These are phyloP conservation scores for Tortricodes alternella DNA, from an alignment of 2,888 invertebrate species.

Conservation along the genomic window DNA sequence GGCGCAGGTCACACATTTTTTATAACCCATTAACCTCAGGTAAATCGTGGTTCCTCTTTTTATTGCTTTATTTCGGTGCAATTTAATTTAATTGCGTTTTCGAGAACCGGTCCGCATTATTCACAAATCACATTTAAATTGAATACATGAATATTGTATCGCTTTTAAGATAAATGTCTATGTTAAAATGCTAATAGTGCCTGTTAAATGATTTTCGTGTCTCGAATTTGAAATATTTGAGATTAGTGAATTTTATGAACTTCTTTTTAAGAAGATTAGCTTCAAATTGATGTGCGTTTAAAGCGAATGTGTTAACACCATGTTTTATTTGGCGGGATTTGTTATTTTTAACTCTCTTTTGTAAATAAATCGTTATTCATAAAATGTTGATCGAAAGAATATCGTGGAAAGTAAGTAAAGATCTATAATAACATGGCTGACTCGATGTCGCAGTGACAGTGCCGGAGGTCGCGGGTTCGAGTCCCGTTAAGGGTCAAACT, in stretches of 20 bases:
- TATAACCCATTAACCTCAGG: slow-evolving; percentile 53
- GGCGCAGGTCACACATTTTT: slow-evolving; percentile 26
- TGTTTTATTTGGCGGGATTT: slow-evolving; percentile 41
- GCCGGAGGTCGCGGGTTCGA: no score
- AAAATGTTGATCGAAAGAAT: no score
- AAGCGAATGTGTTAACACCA: slow-evolving; percentile 42
- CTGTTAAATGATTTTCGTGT: slow-evolving; percentile 44
- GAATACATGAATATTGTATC: slow-evolving; percentile 29
- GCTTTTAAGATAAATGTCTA: slow-evolving; percentile 36
- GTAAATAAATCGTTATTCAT: neutral
- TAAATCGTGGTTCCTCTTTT: slow-evolving; percentile 53
- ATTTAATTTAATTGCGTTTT: slow-evolving; percentile 50
- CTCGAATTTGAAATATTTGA: slow-evolving; percentile 42
- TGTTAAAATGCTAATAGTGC: slow-evolving; percentile 50
- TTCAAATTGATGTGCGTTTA: slow-evolving; percentile 41
- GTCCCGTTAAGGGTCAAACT: no score
- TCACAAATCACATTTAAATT: slow-evolving; percentile 32
- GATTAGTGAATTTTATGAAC: slow-evolving; percentile 45
- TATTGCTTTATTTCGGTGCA: slow-evolving; percentile 58
- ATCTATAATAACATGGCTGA: no score
- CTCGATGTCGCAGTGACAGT: no score
- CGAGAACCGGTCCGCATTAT: slow-evolving; percentile 41
- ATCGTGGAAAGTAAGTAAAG: no score
- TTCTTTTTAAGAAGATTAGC: slow-evolving; percentile 51
- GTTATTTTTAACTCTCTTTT: slow-evolving; percentile 13